Evolutionary conservation across 2,888 invertebrate species (phyloP), one percentile per base, ranked within the genome.

Genomic region (Brachypalpus laphriformis): DNA sequence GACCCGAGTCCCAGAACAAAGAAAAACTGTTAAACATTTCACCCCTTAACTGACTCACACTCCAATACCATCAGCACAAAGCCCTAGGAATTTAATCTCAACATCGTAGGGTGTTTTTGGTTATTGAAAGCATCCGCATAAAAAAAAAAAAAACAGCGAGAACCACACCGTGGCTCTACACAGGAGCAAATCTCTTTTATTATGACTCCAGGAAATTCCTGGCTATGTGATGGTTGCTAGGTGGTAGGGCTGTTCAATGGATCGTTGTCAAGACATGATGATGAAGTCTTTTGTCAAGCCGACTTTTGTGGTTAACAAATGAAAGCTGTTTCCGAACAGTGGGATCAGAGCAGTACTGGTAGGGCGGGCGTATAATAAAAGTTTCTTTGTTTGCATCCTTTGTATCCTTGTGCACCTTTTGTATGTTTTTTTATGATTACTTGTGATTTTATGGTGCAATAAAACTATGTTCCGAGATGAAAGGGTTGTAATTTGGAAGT

Each of bases 201-300:
- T 81, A 85, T 76, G 81, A 71, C 75, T 81, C 40, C 61, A 59
- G 81, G 85, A 76, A 71, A 81, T 81, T 75, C 71, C 81, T 71
- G 59, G 45, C 34, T 25, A 16, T 31, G 37, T 49, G 37, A 28
- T 56, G 59, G 63, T 54, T 40, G 47, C 14, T 25, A 8, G 14
- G 14, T 31, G n/a, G 18, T 59, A 66, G 42, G 20, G 56, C 22
- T 65, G 63, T 63, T 74, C 74, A 78, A 63, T 74, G 63, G 65
- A 25, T 81, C 59, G 70, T 59, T 70, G 57, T 37, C 68, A 70
- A 54, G 49, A 80, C 74, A 71, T 65, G 83, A 71, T 81, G 81
- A 85, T 85, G 76, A 81, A 85, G 75, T 81, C 81, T 45, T 85
- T 85, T 85, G 85, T 85, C 75, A 76, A 68, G 81, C 56, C 66